These are phyloP conservation scores for Diadegma fenestrale DNA, from an alignment of 2,888 invertebrate species.

Conservation along the genomic window DNA sequence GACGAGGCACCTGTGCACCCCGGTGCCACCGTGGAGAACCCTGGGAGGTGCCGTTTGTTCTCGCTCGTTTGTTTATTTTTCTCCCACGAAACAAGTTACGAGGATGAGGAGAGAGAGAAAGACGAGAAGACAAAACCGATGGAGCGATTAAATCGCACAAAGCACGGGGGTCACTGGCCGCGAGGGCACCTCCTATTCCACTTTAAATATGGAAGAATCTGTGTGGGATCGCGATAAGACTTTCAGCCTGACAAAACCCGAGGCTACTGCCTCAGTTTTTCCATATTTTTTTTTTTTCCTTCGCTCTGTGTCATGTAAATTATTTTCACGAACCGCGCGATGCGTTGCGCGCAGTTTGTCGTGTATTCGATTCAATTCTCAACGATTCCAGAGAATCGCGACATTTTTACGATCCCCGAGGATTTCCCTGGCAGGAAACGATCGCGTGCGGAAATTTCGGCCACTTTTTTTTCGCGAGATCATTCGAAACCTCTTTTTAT, in stretches of 20 bases:
- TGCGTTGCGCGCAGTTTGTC: too few relatives aligned
- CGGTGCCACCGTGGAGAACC: slow-evolving; percentile 75
- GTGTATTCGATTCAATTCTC: too few relatives aligned
- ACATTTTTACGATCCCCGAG: not conserved
- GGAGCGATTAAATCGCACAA: slow-evolving; percentile 51
- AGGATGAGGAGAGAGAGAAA: slow-evolving; percentile 59
- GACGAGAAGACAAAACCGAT: slow-evolving; percentile 49
- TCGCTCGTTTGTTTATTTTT: slow-evolving; percentile 19
- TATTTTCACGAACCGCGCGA: slow-evolving; percentile 68
- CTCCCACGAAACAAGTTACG: slow-evolving; percentile 12
- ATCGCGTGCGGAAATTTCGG: not conserved
- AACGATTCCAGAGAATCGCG: not conserved
- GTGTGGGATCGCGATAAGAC: slow-evolving; percentile 77
- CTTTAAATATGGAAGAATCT: slow-evolving; percentile 84
- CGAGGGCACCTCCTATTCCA: slow-evolving; percentile 63
- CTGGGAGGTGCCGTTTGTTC: slow-evolving; percentile 53
- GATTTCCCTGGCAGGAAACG: not conserved
- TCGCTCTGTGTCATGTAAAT: slow-evolving; percentile 82
- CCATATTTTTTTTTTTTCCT: not conserved
- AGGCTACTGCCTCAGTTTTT: slow-evolving; percentile 64
- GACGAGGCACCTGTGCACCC: slow-evolving; percentile 82
- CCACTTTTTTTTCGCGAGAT: not conserved
- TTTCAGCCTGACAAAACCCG: slow-evolving; percentile 75
- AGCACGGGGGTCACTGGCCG: slow-evolving; percentile 80
- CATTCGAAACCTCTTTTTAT: not conserved